These are phyloP conservation scores for Microcebus murinus DNA, from an alignment of 2,113 vertebrate genomes.

Conservation along the genomic window DNA sequence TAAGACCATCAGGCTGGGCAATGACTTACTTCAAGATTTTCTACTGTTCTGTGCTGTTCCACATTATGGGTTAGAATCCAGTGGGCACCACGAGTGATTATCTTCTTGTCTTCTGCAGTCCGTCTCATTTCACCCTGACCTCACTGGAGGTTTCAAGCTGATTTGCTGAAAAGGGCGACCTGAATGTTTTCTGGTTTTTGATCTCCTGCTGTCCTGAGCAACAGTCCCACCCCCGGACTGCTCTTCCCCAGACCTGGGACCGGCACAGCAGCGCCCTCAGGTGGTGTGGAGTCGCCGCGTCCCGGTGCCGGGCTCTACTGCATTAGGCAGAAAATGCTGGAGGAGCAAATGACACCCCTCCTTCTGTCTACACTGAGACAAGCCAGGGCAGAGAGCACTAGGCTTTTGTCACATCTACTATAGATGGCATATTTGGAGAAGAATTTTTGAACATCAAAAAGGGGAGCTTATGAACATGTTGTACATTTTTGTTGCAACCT, in stretches of 20 bases:
- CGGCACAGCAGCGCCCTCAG: background rate
- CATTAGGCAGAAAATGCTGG: background rate
- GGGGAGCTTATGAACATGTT: background rate
- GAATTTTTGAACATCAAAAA: background rate
- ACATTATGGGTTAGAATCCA: background rate
- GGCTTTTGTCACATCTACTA: background rate
- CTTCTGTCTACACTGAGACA: background rate
- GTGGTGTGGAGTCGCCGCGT: background rate
- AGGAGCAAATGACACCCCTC: background rate
- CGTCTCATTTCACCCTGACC: background rate
- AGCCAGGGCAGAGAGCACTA: accelerated
- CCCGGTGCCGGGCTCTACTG: background rate
- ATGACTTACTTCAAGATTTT: background rate
- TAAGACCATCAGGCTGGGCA: background rate
- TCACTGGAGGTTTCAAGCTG: background rate
- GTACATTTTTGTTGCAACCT: background rate
- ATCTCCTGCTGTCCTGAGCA: background rate
- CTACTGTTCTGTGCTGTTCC: background rate
- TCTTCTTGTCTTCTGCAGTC: background rate
- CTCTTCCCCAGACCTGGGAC: background rate
- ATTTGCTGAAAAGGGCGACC: background rate
- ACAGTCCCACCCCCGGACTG: too few species aligned
- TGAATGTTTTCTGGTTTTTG: background rate
- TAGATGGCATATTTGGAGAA: background rate
- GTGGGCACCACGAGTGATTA: background rate